Base-by-base conservation (phyloP, 1,140 invertebrate genomes). In the Ceratosolen solmsi region DNA sequence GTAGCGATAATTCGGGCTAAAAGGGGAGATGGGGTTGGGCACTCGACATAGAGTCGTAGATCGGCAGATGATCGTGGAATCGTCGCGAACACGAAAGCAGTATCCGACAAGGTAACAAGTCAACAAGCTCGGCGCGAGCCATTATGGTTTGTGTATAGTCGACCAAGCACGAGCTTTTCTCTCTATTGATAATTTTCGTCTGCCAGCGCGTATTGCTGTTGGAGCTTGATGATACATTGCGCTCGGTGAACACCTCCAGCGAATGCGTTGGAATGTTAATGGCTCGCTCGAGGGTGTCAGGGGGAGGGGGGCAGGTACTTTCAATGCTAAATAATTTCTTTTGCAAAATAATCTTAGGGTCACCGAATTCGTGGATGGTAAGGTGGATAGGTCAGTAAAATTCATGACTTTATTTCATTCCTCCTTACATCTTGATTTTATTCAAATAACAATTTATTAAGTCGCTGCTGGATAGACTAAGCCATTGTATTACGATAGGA, bases 31-130 rank as follows among this genome's bases (percentile, higher is more conserved):
- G 58, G 74, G 54, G 20, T 33, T 38, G 8, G 33, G 38, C 46
- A 38, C 5, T 25, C n/a, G n/a, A 49, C 25, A 9, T 13, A 22
- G 54, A 56, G 56, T 56, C 8, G 27, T 17, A 87, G 87, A 89
- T 91, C 89, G 88, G 89, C 89, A 91, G 91, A 91, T 91, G 88
- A 90, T 80, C 71, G 41, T 90, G 87, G 88, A 90, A 90, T 88
- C 84, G 86, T 84, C 86, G 81, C 8, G 30, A 22, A 5, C 51
- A 33, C 46, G 74, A 63, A 25, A 85, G 83, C 86, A 86, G 88
- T 86, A 87, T 89, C 88, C 88, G 89, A 90, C 90, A 91, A 89
- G 89, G 89, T 91, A 90, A 90, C 90, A 91, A 91, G 89, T 91
- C 88, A 91, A 91, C 89, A 89, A 86, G 87, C 86, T 46, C 58